Percentiles rank a stretch among this genome's conserved stretches.
phyloP scores from a whole-genome alignment of 2,797 vertebrate genomes.

The Orientallactaga sibirica region DNA sequence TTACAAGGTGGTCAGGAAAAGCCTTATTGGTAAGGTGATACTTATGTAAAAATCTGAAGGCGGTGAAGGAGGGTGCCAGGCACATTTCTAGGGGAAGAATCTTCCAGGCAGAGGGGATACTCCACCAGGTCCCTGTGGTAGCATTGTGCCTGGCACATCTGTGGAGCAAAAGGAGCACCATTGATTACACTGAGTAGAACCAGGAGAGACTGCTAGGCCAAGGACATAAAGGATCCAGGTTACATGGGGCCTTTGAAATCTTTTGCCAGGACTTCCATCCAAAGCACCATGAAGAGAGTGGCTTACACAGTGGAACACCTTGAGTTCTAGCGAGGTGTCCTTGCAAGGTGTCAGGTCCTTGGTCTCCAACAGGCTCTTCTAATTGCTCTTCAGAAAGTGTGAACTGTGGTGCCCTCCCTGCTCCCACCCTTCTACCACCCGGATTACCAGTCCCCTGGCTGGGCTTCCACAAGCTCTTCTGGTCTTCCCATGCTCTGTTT shows the following conservation, averaged over 20 bases:
- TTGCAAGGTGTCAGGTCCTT: neutral
- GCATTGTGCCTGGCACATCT: neutral
- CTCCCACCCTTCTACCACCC: too few relatives aligned
- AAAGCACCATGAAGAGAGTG: neutral
- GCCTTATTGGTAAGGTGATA: neutral
- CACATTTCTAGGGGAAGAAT: neutral
- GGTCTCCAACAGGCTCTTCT: neutral
- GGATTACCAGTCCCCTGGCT: neutral
- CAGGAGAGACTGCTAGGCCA: neutral
- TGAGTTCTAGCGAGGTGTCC: neutral
- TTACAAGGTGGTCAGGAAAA: neutral
- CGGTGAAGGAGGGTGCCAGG: neutral
- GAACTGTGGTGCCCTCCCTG: neutral
- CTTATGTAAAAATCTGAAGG: neutral
- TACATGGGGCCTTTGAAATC: neutral
- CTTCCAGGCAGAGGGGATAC: neutral
- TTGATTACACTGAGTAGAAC: too few relatives aligned
- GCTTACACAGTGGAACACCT: neutral
- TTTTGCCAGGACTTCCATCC: neutral
- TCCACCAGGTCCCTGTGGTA: too few relatives aligned
- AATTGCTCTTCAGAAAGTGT: neutral
- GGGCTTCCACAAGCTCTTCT: neutral
- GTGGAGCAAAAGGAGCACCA: neutral
- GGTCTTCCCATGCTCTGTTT: neutral
- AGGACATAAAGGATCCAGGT: too few relatives aligned